phyloP scores from a whole-genome alignment of 2,113 vertebrate species.

The Zootoca vivipara region DNA sequence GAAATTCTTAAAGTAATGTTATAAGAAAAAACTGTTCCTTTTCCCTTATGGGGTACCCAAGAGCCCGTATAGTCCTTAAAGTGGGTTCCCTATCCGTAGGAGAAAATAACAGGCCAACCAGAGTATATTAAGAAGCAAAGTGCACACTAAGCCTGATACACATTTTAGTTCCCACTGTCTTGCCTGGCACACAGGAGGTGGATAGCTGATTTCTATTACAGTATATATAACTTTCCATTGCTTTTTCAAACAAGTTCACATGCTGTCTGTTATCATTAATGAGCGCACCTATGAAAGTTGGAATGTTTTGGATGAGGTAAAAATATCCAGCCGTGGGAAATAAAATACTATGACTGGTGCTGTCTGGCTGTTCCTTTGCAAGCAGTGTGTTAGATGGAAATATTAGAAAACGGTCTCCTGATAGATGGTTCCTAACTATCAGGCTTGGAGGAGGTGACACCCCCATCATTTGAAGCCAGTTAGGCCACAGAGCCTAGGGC shows the following conservation, averaged over 20 bases:
- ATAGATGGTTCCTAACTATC: not conserved
- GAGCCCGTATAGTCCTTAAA: too few species aligned
- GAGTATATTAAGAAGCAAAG: too few species aligned
- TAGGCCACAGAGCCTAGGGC: too few species aligned
- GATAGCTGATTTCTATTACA: not conserved
- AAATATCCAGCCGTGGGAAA: not conserved
- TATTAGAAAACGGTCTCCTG: not conserved
- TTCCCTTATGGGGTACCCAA: too few species aligned
- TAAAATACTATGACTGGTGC: not conserved
- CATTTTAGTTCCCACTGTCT: not conserved
- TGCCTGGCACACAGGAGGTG: not conserved
- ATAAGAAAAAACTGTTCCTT: too few species aligned
- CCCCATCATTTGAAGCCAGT: not conserved
- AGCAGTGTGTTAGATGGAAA: not conserved
- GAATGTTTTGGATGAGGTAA: not conserved
- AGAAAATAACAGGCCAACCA: too few species aligned
- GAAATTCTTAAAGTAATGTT: not conserved
- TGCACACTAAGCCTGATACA: too few species aligned
- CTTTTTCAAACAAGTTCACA: not conserved
- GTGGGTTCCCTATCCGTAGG: too few species aligned
- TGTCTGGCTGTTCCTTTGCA: not conserved
- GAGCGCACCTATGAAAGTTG: not conserved
- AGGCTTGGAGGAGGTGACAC: not conserved
- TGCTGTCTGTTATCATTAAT: not conserved
- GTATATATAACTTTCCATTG: not conserved